Conservation (phyloP, 64 coral and sea anemone species). For the Pachyseris speciosa region DNA sequence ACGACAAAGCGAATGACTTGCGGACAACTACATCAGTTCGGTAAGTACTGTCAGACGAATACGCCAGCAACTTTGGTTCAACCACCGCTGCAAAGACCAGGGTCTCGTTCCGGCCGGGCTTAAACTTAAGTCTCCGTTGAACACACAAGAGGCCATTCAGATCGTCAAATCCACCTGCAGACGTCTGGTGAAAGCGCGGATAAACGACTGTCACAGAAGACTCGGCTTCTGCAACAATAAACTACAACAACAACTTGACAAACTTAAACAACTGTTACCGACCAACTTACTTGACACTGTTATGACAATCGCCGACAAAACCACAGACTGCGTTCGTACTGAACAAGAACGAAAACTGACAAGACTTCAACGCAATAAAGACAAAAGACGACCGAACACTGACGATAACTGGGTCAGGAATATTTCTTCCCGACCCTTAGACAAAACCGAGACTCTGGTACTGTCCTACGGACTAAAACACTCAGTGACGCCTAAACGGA, state of each 20-base stretch:
- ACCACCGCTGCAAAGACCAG: constrained; percentile 80
- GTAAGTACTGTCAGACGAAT: constrained; percentile 44
- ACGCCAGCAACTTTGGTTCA: constrained; percentile 61
- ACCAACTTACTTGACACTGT: constrained; percentile 81
- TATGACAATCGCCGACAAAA: constrained; percentile 64
- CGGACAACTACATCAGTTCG: constrained; percentile 44
- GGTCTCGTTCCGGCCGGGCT: constrained; percentile 69
- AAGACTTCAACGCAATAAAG: constrained; percentile 43
- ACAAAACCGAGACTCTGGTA: constrained; percentile 56
- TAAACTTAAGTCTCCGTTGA: constrained; percentile 52
- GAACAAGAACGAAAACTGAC: constrained; percentile 67
- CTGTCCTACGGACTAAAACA: constrained; percentile 74
- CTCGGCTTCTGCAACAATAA: too few species aligned
- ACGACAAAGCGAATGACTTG: too few species aligned
- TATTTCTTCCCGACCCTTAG: constrained; percentile 55
- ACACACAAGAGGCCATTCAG: too few species aligned
- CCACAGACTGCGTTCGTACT: constrained; percentile 40
- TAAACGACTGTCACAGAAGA: constrained; percentile 64
- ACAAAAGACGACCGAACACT: constrained; percentile 38
- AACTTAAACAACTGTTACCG: constrained; percentile 66
- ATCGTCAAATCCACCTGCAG: constrained; percentile 70
- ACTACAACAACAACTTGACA: too few species aligned
- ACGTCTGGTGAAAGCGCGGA: constrained; percentile 40
- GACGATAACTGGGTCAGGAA: constrained; percentile 72
- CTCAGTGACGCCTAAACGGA: constrained; percentile 57